These are phyloP conservation scores for Anolis carolinensis DNA, from an alignment of 2,113 vertebrate species.

Conservation along the genomic window DNA sequence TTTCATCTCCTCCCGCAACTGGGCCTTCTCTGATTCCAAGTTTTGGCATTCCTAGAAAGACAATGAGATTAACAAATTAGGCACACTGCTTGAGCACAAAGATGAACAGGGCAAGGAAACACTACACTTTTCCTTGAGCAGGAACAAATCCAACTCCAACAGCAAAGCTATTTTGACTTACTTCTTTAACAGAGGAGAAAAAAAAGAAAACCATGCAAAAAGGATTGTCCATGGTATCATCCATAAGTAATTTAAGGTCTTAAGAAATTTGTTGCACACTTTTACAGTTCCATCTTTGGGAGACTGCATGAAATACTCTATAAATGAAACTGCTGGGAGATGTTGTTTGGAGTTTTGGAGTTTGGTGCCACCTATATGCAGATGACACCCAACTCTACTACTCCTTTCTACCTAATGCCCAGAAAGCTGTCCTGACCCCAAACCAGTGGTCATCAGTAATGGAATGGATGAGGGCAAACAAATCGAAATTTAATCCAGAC, in stretches of 20 bases:
- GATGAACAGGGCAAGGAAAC: neutral
- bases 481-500: no score
- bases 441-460: no score
- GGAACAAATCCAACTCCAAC: neutral
- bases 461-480: no score
- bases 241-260: neutral
- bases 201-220: neutral
- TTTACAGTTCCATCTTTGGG: neutral
- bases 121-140: neutral
- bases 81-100: neutral
- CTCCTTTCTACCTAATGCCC: no score
- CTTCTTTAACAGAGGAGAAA: neutral
- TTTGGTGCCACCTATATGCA: no score
- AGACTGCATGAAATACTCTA: neutral
- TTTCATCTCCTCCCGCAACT: slow-evolving; percentile 80
- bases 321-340: neutral
- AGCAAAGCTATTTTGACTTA: neutral
- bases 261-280: neutral
- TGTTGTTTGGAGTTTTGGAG: no score
- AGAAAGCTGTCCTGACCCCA: no score
- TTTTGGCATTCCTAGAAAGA: slow-evolving; percentile 76
- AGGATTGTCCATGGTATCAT: neutral
- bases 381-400: no score
- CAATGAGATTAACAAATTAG: neutral
- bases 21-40: slow-evolving; percentile 77